Conservation (phyloP, 2,113 vertebrate genomes). For the Zeus faber region DNA sequence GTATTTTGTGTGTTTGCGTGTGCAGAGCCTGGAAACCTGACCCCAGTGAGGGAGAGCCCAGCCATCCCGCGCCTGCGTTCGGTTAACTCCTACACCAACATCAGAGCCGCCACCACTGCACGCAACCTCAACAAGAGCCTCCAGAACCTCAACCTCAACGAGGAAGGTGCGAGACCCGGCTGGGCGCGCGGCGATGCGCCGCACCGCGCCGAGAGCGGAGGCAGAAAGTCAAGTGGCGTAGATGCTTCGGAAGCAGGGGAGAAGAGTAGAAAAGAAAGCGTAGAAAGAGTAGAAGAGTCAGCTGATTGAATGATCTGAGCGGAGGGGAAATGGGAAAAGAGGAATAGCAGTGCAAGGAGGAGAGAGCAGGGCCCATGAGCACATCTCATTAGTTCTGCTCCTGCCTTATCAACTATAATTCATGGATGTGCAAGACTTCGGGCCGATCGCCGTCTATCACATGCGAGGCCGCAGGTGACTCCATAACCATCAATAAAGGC, state of each 20-base stretch:
- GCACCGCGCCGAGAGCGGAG: too few relatives aligned
- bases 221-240: too few relatives aligned
- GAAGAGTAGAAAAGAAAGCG: neutral
- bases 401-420: neutral
- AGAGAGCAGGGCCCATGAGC: too few relatives aligned
- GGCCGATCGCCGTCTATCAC: neutral
- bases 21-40: constrained; percentile 87
- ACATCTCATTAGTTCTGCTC: too few relatives aligned
- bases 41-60: constrained; percentile 87
- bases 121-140: constrained; percentile 95
- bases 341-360: too few relatives aligned
- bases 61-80: constrained; percentile 90
- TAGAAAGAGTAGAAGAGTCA: neutral
- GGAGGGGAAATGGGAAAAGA: too few relatives aligned
- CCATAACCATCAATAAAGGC: neutral
- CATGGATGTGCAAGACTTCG: neutral
- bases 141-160: constrained; percentile 96
- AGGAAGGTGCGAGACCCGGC: constrained; percentile 84
- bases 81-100: constrained; percentile 98
- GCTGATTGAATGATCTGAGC: neutral
- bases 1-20: neutral
- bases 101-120: constrained; percentile 86
- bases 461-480: neutral
- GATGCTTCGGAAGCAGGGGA: too few relatives aligned
- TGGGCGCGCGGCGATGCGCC: too few relatives aligned